Percentiles rank a stretch among this genome's conserved stretches.
These are phyloP conservation scores for Lateolabrax maculatus DNA, from an alignment of 2,797 vertebrate genomes.

Conservation along the genomic window DNA sequence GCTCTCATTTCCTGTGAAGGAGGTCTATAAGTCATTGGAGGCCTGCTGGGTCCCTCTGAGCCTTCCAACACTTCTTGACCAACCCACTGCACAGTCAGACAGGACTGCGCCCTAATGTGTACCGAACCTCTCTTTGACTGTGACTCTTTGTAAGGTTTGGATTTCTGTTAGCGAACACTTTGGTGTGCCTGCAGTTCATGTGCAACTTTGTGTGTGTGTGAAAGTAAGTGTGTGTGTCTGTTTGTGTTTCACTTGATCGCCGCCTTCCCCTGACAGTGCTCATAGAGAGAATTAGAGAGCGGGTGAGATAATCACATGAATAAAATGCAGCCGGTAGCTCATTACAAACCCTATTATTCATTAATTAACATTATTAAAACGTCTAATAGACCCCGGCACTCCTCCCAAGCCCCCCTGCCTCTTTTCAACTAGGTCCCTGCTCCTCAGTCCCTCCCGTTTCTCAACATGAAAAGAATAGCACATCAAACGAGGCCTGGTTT, in stretches of 20 bases:
- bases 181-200: constrained; percentile 22
- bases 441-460: constrained; percentile 79
- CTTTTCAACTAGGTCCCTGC: constrained; percentile 83
- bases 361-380: constrained; percentile 90
- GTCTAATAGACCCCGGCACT: constrained; percentile 81
- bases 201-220: constrained; percentile 32
- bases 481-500: constrained; percentile 87
- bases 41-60: constrained; percentile 61
- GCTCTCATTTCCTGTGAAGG: constrained; percentile 75
- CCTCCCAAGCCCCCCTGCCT: constrained; percentile 74
- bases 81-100: constrained; percentile 22
- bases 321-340: constrained; percentile 84
- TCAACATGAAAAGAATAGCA: constrained; percentile 89
- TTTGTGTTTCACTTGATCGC: constrained; percentile 61
- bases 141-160: constrained; percentile 1
- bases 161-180: constrained; percentile 38
- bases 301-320: constrained; percentile 81
- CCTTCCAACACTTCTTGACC: constrained; percentile 47
- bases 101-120: constrained; percentile 40
- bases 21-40: constrained; percentile 65
- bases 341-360: constrained; percentile 87
- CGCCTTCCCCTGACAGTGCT: constrained; percentile 66
- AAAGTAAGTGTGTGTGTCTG: constrained; percentile 42
- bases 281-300: constrained; percentile 73
- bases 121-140: constrained; percentile 46